phyloP scores from a whole-genome alignment of 2,888 invertebrate genomes.

The Sthenelais limicola region DNA sequence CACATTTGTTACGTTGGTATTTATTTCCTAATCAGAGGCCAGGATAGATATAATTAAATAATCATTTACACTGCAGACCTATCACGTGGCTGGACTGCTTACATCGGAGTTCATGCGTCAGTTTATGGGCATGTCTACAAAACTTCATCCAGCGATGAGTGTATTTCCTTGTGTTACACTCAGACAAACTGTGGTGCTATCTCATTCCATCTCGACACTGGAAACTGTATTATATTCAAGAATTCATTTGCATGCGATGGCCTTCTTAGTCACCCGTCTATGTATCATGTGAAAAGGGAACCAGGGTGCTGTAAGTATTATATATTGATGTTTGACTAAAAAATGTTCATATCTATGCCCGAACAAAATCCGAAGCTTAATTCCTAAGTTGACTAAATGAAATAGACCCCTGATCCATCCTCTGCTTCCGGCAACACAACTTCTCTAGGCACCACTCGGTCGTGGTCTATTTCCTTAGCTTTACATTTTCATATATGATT shows the following conservation, averaged over 20 bases:
- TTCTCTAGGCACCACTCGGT: too few species aligned
- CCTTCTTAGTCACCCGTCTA: neutral
- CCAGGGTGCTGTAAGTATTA: slow-evolving; percentile 15
- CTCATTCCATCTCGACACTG: slow-evolving; percentile 3
- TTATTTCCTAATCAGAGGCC: neutral
- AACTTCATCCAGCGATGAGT: slow-evolving; percentile 15
- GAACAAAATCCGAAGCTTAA: too few species aligned
- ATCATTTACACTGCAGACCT: neutral
- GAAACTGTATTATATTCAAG: slow-evolving; percentile 4
- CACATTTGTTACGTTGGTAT: neutral
- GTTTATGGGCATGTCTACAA: neutral
- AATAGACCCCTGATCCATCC: too few species aligned
- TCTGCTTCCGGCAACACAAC: too few species aligned
- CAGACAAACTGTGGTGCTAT: slow-evolving; percentile 16
- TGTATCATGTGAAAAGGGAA: slow-evolving; percentile 25
- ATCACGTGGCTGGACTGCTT: slow-evolving; percentile 7
- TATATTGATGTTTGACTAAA: too few species aligned
- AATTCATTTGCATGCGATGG: neutral
- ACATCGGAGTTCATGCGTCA: slow-evolving; percentile 2
- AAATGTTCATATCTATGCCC: too few species aligned
- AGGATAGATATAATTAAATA: neutral
- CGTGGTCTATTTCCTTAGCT: too few species aligned
- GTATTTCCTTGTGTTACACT: neutral
- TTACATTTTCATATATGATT: too few species aligned
- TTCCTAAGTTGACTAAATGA: too few species aligned